phyloP scores from a whole-genome alignment of 1,140 invertebrate genomes.

The Orius insidiosus region DNA sequence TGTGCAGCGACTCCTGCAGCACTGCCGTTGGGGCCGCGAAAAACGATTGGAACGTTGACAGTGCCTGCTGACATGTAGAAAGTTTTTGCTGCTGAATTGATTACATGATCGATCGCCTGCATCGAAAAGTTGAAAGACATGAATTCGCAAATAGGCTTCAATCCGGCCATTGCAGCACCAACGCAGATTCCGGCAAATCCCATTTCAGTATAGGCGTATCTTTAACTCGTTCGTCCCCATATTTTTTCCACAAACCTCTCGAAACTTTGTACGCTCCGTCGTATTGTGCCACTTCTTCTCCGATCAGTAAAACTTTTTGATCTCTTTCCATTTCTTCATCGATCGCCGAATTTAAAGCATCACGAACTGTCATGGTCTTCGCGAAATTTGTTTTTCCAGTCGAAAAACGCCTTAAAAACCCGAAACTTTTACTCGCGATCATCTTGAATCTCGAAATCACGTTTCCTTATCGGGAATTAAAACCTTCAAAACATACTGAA shows the following conservation, averaged over 20 bases:
- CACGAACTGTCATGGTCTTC: conserved; percentile 72
- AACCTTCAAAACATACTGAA: too few relatives aligned
- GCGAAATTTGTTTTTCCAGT: not conserved
- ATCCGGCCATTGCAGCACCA: conserved; percentile 81
- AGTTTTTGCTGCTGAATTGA: conserved; percentile 97
- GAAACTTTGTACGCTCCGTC: conserved; percentile 95
- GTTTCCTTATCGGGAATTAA: too few relatives aligned
- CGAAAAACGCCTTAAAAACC: not conserved
- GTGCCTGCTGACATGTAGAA: conserved; percentile 96
- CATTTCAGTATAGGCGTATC: conserved; percentile 98
- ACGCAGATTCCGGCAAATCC: conserved; percentile 94
- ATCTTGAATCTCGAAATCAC: too few relatives aligned
- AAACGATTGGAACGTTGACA: conserved; percentile 89
- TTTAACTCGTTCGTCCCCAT: conserved; percentile 89
- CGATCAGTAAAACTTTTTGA: conserved; percentile 83
- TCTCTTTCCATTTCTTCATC: conserved; percentile 95
- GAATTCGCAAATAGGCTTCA: conserved; percentile 96
- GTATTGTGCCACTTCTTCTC: conserved; percentile 97
- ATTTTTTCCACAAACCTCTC: conserved; percentile 95
- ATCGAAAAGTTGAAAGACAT: conserved; percentile 99
- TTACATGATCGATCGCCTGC: conserved; percentile 98
- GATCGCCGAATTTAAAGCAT: conserved; percentile 90
- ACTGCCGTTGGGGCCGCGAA: conserved; percentile 95
- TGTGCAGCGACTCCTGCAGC: conserved; percentile 95
- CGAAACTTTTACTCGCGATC: too few relatives aligned